These are phyloP conservation scores for Hydroisotoma schaefferi DNA, from an alignment of 2,888 invertebrate genomes.

Conservation along the genomic window DNA sequence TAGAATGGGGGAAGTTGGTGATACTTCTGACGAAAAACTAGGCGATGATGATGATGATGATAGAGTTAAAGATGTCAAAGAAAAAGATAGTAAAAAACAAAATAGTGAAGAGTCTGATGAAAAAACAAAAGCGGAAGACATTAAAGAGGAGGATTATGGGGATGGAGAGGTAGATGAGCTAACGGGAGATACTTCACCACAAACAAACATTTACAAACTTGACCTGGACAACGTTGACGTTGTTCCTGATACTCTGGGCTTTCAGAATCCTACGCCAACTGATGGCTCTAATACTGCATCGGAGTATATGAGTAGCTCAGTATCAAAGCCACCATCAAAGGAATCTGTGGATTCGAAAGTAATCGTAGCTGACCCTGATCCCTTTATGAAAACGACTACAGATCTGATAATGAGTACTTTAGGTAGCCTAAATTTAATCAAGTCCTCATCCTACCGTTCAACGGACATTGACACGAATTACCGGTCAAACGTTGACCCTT, in stretches of 20 bases:
- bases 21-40: background rate
- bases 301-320: no score
- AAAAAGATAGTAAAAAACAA: constrained; percentile 7
- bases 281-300: no score
- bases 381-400: constrained; percentile 36
- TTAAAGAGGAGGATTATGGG: constrained; percentile 36
- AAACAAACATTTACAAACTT: constrained; percentile 41
- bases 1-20: constrained; percentile 18
- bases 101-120: constrained; percentile 18
- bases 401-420: constrained; percentile 45
- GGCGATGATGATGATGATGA: background rate
- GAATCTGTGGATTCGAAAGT: no score
- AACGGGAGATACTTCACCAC: constrained; percentile 17
- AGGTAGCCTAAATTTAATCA: constrained; percentile 44
- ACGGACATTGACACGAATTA: constrained; percentile 25
- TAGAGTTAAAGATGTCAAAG: background rate
- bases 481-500: constrained; percentile 14
- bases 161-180: constrained; percentile 35
- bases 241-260: constrained; percentile 42
- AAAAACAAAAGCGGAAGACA: constrained; percentile 24
- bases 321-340: no score
- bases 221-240: constrained; percentile 42
- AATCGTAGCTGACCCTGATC: constrained; percentile 28
- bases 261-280: constrained; percentile 10
- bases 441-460: constrained; percentile 17